Conservation (phyloP, 1,140 invertebrate species). For the Drosophila simulans region DNA sequence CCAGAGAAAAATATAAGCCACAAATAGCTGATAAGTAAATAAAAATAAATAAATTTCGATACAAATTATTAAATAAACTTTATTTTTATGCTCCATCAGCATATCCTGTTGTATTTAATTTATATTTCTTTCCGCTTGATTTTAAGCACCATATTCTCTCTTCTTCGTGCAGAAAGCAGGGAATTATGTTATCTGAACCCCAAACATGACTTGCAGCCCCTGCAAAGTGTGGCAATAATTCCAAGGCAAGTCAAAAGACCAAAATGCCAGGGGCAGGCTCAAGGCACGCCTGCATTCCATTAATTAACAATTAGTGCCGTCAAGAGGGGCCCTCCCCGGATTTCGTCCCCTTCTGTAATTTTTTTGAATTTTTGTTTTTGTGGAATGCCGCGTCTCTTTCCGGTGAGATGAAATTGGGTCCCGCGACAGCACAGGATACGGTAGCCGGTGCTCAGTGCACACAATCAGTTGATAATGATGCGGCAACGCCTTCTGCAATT, state of each 20-base stretch:
- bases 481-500: conserved; percentile 66
- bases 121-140: neutral
- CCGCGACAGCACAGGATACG: conserved; percentile 64
- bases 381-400: conserved; percentile 45
- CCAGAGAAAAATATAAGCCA: no score
- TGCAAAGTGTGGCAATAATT: conserved; percentile 42
- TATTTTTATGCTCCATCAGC: no score
- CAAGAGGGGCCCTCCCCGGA: conserved; percentile 51
- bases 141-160: neutral
- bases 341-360: neutral
- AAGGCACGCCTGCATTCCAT: conserved; percentile 68
- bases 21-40: no score
- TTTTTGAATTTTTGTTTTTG: conserved; percentile 4
- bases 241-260: conserved; percentile 13
- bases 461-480: conserved; percentile 74
- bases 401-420: conserved; percentile 45
- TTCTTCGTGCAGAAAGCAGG: neutral
- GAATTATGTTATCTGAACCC: conserved; percentile 21
- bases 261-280: conserved; percentile 50
- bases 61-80: no score
- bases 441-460: conserved; percentile 53
- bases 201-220: conserved; percentile 34
- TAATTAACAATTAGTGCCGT: conserved; percentile 79
- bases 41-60: no score
- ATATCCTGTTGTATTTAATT: no score